Evolutionary conservation across 2,113 vertebrate genomes (phyloP), one percentile per base, ranked within the genome.

Genomic region (Leucoraja erinaceus): DNA sequence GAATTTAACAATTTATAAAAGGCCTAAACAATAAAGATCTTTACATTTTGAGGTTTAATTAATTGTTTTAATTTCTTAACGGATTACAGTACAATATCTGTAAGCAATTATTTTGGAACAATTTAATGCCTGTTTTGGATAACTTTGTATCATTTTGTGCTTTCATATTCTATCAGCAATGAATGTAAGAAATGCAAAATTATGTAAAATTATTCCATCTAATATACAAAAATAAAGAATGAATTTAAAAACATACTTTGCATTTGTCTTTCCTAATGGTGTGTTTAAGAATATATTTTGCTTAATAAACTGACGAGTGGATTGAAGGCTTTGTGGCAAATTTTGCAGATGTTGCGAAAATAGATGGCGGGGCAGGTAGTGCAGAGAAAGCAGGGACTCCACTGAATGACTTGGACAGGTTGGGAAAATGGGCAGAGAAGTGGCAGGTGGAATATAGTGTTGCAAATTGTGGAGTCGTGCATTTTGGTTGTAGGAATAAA

Each of bases 141-240:
- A 31, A n/a, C 31, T 88, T 88, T 66, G 11, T 31, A 16, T 63
- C n/a, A 6, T 66, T 31, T 16, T 63, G 0, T 88, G 56, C 25
- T 61, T 61, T 28, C 22, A 59, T 76, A 59, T 54, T 59, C 47
- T 4, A 0, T 33, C 38, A 78, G 33, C 31, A 59, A 59, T 61
- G 81, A 59, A 61, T 86, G 81, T 86, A 61, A 61, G 83, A 88
- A 63, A 18, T 63, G 38, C 38, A 47, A 47, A 47, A 47, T 47
- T 47, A 88, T 88, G 59, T 88, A 88, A 88, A 88, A 18, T 88
- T n/a, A 77, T 33, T 77, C 59, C 8, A 88, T 7, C 54, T n/a
- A 86, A n/a, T 25, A 84, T 86, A 5, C 59, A 12, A 10, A n/a
- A 88, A 63, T 88, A 88, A 88, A 88, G 28, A 66, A 63, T 88